Evolutionary conservation across 1,140 invertebrate species (phyloP).

Genomic region (Bicyclus anynana): DNA sequence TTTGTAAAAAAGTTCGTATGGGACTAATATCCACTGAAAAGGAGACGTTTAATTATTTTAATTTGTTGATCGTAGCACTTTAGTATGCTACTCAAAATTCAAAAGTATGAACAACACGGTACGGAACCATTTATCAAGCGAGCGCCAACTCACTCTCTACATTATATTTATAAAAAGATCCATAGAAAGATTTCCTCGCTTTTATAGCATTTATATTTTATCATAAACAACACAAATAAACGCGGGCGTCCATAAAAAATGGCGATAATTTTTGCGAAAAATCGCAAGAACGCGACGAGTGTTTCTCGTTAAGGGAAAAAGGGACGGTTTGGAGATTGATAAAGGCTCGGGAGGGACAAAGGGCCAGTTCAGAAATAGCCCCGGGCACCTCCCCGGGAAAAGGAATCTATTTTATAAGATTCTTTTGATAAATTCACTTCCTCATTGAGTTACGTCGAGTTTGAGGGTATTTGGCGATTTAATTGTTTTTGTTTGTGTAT

Average conservation of each 20-base stretch:
- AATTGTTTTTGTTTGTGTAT: not conserved
- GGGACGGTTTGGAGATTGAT: conserved; percentile 37
- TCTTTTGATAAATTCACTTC: conserved; percentile 7
- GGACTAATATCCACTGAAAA: too few relatives aligned
- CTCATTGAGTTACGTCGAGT: not conserved
- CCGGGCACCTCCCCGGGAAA: conserved; percentile 26
- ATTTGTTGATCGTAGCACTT: too few relatives aligned
- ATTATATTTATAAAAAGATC: too few relatives aligned
- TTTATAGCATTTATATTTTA: too few relatives aligned
- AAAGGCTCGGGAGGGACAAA: conserved; percentile 33
- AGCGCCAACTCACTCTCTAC: too few relatives aligned
- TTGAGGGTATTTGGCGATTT: not conserved
- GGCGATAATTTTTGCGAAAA: conserved; percentile 16
- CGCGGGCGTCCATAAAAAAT: conserved; percentile 1
- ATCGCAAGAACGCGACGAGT: conserved; percentile 28
- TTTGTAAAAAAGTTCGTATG: too few relatives aligned
- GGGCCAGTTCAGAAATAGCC: conserved; percentile 28
- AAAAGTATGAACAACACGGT: too few relatives aligned
- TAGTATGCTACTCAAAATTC: too few relatives aligned
- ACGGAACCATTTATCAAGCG: too few relatives aligned
- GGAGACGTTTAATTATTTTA: too few relatives aligned
- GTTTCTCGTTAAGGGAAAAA: conserved; percentile 34
- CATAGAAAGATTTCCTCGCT: too few relatives aligned
- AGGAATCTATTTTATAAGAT: conserved; percentile 33
- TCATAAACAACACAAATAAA: not conserved